Conservation (phyloP, 2,888 invertebrate species). For the Callyntrura sp. region DNA sequence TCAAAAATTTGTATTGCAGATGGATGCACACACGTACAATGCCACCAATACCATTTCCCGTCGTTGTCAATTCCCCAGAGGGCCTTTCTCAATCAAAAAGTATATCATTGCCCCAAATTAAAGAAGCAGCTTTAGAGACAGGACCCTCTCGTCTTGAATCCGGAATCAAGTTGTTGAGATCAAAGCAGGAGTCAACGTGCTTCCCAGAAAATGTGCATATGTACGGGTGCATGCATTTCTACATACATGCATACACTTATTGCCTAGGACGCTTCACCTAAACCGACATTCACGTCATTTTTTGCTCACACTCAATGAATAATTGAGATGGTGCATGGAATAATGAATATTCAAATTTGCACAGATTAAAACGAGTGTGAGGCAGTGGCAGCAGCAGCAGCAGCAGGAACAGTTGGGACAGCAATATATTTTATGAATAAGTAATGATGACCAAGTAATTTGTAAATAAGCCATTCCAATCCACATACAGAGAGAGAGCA, state of each 20-base stretch:
- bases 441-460: too few relatives aligned
- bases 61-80: background rate
- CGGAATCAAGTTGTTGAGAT: too few relatives aligned
- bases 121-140: too few relatives aligned
- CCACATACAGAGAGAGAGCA: too few relatives aligned
- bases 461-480: too few relatives aligned
- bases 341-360: conserved; percentile 57
- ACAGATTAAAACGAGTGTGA: background rate
- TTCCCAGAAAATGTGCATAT: background rate
- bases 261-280: too few relatives aligned
- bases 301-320: conserved; percentile 24
- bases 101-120: conserved; percentile 27
- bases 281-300: background rate
- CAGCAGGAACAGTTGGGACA: too few relatives aligned
- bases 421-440: background rate
- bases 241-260: too few relatives aligned
- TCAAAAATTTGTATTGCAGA: background rate
- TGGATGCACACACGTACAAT: conserved; percentile 10
- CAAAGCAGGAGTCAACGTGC: background rate
- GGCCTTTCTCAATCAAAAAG: conserved; percentile 27
- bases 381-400: background rate
- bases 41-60: too few relatives aligned
- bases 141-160: too few relatives aligned
- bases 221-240: too few relatives aligned
- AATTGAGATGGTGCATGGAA: conserved; percentile 15